Evolutionary conservation across 2,797 vertebrate species (phyloP).

Genomic region (Eulemur rubriventer): DNA sequence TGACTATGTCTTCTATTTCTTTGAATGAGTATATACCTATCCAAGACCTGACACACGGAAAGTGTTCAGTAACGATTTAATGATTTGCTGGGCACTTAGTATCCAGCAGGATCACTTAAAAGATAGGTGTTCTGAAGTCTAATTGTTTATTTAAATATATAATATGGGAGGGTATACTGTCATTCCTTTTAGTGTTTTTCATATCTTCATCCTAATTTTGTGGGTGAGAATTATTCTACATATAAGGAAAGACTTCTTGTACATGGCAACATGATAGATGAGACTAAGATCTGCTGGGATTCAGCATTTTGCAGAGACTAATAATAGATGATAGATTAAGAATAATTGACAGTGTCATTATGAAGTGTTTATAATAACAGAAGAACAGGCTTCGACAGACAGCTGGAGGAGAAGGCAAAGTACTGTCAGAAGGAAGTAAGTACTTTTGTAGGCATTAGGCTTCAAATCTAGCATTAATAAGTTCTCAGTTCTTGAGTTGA

Average conservation of each 20-base stretch:
- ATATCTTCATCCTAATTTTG: background rate
- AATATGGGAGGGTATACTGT: background rate
- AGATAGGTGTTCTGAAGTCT: background rate
- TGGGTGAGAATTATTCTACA: background rate
- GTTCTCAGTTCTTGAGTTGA: background rate
- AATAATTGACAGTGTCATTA: slow-evolving; percentile 53
- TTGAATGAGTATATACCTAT: background rate
- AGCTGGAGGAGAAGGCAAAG: background rate
- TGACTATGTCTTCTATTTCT: background rate
- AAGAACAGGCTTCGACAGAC: slow-evolving; percentile 1
- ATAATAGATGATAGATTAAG: slow-evolving; percentile 71
- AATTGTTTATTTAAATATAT: background rate
- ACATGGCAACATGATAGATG: slow-evolving; percentile 21
- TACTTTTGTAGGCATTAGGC: slow-evolving; percentile 16
- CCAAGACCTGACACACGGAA: background rate
- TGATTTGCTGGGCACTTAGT: background rate
- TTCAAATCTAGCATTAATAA: slow-evolving; percentile 1
- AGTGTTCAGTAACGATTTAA: background rate
- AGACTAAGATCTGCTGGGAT: slow-evolving; percentile 23
- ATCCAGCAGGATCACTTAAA: background rate
- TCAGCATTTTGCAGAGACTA: slow-evolving; percentile 51
- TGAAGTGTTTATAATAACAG: slow-evolving; percentile 61
- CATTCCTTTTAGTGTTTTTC: background rate
- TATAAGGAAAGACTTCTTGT: slow-evolving; percentile 3
- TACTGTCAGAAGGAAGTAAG: background rate